A percentile compares a stretch with the other conserved stretches of the same genome.
phyloP scores from a whole-genome alignment of 30 jellyfish, hydroid and myxozoan genomes.

The Sanderia malayensis region DNA sequence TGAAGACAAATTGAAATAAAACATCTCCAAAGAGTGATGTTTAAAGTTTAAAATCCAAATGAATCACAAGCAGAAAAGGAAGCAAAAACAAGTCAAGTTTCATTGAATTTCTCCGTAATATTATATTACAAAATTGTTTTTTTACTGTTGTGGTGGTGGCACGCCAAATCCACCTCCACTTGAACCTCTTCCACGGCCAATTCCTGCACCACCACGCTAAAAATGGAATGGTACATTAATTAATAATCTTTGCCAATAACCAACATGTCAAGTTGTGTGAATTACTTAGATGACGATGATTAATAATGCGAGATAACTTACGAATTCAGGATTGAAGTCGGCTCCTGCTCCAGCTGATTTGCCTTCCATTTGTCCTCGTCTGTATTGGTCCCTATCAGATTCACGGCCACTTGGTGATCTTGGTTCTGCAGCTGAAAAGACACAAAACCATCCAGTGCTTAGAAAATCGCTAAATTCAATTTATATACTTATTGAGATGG shows the following conservation, averaged over 20 bases:
- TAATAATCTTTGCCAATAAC: too few relatives aligned
- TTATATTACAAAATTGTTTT: conserved; percentile 20
- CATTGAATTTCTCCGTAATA: too few relatives aligned
- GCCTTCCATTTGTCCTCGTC: conserved; percentile 82
- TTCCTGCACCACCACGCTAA: conserved; percentile 91
- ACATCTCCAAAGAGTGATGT: too few relatives aligned
- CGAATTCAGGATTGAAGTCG: conserved; percentile 94
- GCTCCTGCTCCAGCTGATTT: conserved; percentile 93
- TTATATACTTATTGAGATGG: neutral
- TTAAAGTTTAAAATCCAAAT: too few relatives aligned
- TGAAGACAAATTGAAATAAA: too few relatives aligned
- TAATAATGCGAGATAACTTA: conserved; percentile 42
- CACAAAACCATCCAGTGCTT: neutral
- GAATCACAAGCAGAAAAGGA: too few relatives aligned
- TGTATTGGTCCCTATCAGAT: conserved; percentile 86
- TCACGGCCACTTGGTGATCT: conserved; percentile 81
- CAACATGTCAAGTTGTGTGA: too few relatives aligned
- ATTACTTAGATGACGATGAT: too few relatives aligned
- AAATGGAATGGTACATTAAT: too few relatives aligned
- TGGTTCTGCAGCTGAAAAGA: conserved; percentile 71
- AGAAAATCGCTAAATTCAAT: neutral
- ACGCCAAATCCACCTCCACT: conserved; percentile 96
- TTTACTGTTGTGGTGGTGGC: conserved; percentile 81
- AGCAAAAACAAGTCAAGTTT: too few relatives aligned
- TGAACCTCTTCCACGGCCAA: conserved; percentile 84